Evolutionary conservation across 1,140 invertebrate genomes (phyloP).

Genomic region (Delia radicum): DNA sequence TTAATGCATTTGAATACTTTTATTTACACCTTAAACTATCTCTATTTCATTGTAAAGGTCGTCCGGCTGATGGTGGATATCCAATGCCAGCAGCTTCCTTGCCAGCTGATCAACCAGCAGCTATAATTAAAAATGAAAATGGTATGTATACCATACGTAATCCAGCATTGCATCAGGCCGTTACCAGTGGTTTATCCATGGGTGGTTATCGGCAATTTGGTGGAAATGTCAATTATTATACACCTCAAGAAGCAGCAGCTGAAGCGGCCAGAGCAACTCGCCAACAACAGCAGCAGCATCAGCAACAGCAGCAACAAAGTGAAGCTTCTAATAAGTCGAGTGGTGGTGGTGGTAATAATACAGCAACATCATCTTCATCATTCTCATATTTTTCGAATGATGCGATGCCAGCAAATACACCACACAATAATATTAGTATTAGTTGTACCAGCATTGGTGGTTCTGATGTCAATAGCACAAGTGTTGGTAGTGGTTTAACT

Average conservation of each 20-base stretch:
- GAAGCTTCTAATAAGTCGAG: background rate
- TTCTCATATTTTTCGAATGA: slow-evolving; percentile 53
- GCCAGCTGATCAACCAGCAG: slow-evolving; percentile 57
- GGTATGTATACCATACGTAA: slow-evolving; percentile 81
- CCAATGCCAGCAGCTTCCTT: slow-evolving; percentile 33
- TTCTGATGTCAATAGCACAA: background rate
- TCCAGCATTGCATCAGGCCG: slow-evolving; percentile 58
- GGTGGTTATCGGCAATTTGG: slow-evolving; percentile 49
- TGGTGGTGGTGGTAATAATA: slow-evolving; percentile 24
- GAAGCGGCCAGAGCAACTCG: slow-evolving; percentile 46
- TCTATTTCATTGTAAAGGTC: slow-evolving; percentile 14
- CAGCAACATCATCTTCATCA: slow-evolving; percentile 29
- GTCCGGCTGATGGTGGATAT: background rate
- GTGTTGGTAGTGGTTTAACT: slow-evolving; percentile 31
- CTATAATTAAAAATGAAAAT: slow-evolving; percentile 71
- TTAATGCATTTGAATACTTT: no score
- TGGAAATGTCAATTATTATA: slow-evolving; percentile 48
- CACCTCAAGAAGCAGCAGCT: slow-evolving; percentile 46
- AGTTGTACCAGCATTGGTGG: slow-evolving; percentile 47
- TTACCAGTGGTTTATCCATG: slow-evolving; percentile 46
- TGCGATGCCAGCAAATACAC: background rate
- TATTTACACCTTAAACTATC: background rate
- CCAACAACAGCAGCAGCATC: slow-evolving; percentile 37
- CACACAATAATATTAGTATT: slow-evolving; percentile 55
- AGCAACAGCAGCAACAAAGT: slow-evolving; percentile 12